Conservation (phyloP, 2,797 vertebrate species). For the Sebastes diaconus region DNA sequence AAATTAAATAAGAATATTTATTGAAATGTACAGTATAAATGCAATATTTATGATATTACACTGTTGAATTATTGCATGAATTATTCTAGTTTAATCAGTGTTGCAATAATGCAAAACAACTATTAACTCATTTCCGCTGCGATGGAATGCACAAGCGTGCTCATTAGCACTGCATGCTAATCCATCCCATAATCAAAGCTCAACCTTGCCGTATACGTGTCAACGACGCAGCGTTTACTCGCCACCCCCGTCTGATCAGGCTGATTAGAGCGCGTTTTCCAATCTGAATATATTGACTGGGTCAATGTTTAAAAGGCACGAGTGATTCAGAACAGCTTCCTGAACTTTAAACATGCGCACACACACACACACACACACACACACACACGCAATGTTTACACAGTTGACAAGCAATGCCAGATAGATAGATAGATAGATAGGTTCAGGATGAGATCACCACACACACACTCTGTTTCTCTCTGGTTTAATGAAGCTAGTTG, state of each 20-base stretch:
- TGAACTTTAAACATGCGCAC: not conserved
- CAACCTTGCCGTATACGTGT: conserved; percentile 15
- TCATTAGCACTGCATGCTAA: conserved; percentile 18
- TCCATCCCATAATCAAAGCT: conserved; percentile 38
- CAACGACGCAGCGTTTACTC: conserved; percentile 1
- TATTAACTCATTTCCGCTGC: not conserved
- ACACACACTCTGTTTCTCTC: not conserved
- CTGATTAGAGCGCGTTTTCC: conserved; percentile 32
- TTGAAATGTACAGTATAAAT: not conserved
- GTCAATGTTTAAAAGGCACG: conserved; percentile 27
- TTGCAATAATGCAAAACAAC: not conserved
- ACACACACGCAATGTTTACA: not conserved
- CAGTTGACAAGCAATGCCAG: not conserved
- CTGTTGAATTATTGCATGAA: not conserved
- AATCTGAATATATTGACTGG: conserved; percentile 23
- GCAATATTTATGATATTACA: not conserved
- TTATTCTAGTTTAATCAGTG: not conserved
- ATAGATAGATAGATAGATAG: not conserved
- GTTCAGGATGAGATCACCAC: not conserved
- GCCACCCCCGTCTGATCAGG: not conserved
- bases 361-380: not conserved
- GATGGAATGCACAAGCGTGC: not conserved
- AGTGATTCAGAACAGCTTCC: conserved; percentile 16
- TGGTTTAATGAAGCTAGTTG: conserved; percentile 14
- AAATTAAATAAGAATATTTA: too few species aligned